Conservation (phyloP, 2,888 invertebrate genomes). For the Plebejus argus region DNA sequence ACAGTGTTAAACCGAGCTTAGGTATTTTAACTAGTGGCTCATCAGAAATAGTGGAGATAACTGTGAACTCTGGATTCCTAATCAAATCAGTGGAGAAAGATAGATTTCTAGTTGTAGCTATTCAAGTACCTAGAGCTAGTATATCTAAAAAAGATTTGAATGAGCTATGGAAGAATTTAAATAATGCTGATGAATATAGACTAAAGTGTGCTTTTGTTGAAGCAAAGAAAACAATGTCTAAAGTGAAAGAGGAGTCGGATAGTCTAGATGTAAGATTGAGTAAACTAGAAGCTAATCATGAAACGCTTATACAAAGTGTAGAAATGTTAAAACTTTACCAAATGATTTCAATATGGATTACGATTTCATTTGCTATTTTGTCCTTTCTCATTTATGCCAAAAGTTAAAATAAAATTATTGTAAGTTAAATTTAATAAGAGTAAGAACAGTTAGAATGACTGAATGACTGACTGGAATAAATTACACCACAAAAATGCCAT, state of each 20-base stretch:
- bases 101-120: slow-evolving; percentile 90
- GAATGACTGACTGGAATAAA: too few relatives aligned
- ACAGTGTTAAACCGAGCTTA: slow-evolving; percentile 90
- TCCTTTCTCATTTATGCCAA: neutral
- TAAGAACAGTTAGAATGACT: too few relatives aligned
- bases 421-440: too few relatives aligned
- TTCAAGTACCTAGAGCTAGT: slow-evolving; percentile 76
- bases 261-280: slow-evolving; percentile 34
- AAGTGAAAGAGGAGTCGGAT: slow-evolving; percentile 33
- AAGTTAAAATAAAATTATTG: neutral
- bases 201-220: slow-evolving; percentile 56
- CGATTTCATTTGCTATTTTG: neutral
- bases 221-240: neutral
- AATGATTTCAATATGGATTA: slow-evolving; percentile 26
- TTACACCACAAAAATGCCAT: too few relatives aligned
- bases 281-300: slow-evolving; percentile 38
- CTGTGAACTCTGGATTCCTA: slow-evolving; percentile 84
- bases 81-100: slow-evolving; percentile 84
- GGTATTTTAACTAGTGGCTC: slow-evolving; percentile 84
- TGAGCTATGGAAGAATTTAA: slow-evolving; percentile 83
- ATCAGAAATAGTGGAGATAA: slow-evolving; percentile 82
- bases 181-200: slow-evolving; percentile 82
- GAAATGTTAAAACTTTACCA: slow-evolving; percentile 37
- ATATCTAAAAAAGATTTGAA: slow-evolving; percentile 77
- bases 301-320: slow-evolving; percentile 35